These are phyloP conservation scores for Phanerotoma sp. DNA, from an alignment of 2,888 invertebrate genomes.

Conservation along the genomic window DNA sequence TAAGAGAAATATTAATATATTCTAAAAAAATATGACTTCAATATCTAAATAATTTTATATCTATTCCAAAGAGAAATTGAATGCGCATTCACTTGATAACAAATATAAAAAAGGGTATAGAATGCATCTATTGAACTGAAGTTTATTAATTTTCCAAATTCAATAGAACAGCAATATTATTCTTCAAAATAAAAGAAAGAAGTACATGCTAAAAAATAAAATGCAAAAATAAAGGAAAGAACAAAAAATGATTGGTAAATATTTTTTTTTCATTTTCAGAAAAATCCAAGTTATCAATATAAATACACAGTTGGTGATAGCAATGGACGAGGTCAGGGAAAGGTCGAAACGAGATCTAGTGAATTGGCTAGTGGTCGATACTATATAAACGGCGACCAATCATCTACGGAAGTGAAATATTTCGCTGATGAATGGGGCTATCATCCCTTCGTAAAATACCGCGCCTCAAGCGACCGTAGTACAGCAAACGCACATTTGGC, in stretches of 20 bases:
- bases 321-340: constrained; percentile 38
- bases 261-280: constrained; percentile 32
- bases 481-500: constrained; percentile 61
- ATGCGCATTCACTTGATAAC: no score
- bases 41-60: no score
- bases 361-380: constrained; percentile 44
- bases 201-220: no score
- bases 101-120: no score
- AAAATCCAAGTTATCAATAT: constrained; percentile 40
- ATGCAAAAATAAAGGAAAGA: no score
- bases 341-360: constrained; percentile 40
- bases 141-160: no score
- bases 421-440: constrained; percentile 67
- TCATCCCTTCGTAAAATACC: constrained; percentile 65
- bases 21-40: no score
- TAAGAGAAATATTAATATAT: no score
- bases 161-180: no score
- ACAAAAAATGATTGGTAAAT: background rate
- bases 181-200: no score
- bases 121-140: no score
- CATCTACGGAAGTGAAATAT: constrained; percentile 61
- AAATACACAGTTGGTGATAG: constrained; percentile 40
- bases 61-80: no score
- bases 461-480: constrained; percentile 60
- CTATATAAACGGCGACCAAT: constrained; percentile 40